A percentile compares a stretch with the other conserved stretches of the same genome.
Evolutionary conservation across 1,140 invertebrate genomes (phyloP).

Genomic region (Rhagoletis zephyria): DNA sequence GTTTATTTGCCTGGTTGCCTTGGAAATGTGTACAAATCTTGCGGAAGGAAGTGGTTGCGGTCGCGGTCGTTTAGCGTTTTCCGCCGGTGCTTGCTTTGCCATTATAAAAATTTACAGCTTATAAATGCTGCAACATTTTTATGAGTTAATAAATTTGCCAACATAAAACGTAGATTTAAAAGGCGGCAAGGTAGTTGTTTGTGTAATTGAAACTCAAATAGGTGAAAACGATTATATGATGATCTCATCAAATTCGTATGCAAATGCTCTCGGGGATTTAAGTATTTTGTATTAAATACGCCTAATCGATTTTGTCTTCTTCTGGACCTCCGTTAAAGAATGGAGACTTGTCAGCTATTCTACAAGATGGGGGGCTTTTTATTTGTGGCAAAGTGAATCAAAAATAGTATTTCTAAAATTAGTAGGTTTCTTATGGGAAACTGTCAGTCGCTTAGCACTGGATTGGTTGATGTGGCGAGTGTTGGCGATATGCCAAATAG

Average conservation of each 20-base stretch:
- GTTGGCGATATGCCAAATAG: no score
- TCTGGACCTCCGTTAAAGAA: no score
- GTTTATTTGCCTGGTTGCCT: neutral
- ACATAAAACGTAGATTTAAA: neutral
- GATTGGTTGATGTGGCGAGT: no score
- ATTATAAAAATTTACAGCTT: slow-evolving; percentile 34
- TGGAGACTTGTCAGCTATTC: no score
- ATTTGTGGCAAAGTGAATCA: no score
- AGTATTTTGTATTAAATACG: no score
- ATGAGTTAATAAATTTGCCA: slow-evolving; percentile 36
- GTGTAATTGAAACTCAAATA: neutral
- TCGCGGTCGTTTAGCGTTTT: neutral
- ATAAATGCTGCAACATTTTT: slow-evolving; percentile 5
- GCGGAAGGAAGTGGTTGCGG: neutral
- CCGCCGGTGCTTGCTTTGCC: neutral
- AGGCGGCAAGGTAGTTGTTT: no score
- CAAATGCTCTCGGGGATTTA: neutral
- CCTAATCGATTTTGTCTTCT: no score
- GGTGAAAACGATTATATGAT: neutral
- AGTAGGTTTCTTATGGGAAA: no score
- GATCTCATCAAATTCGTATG: neutral
- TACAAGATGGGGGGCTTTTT: no score
- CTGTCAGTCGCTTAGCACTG: no score
- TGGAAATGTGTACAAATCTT: neutral
- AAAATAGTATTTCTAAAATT: no score